These are phyloP conservation scores for Oxyteleia sp. DNA, from an alignment of 2,888 invertebrate genomes.

Conservation along the genomic window DNA sequence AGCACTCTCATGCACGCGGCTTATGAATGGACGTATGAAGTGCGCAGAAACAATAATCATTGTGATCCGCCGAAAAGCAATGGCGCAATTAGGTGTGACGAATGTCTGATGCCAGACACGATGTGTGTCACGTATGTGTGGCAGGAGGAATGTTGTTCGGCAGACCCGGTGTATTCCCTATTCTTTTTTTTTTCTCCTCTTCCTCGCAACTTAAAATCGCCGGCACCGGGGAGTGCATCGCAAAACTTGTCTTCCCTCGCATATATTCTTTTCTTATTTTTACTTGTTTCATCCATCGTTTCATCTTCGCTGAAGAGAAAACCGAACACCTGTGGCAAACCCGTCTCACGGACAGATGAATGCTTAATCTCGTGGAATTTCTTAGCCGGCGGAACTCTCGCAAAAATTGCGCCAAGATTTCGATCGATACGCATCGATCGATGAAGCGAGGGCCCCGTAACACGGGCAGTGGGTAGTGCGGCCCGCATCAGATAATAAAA, in stretches of 20 bases:
- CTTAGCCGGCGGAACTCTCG: slow-evolving; percentile 51
- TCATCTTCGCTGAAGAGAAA: slow-evolving; percentile 62
- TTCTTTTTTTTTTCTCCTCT: slow-evolving; percentile 38
- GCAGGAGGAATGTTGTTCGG: slow-evolving; percentile 30
- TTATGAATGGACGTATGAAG: no score
- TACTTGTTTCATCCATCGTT: slow-evolving; percentile 65
- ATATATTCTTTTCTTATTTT: slow-evolving; percentile 63
- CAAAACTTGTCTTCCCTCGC: slow-evolving; percentile 72
- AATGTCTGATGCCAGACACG: slow-evolving; percentile 44
- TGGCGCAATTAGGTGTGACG: slow-evolving; percentile 60
- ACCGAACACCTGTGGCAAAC: slow-evolving; percentile 73
- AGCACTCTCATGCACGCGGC: no score
- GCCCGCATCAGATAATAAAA: slow-evolving; percentile 73
- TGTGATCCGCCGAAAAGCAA: no score
- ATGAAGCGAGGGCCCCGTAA: slow-evolving; percentile 58
- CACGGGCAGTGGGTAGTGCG: slow-evolving; percentile 69
- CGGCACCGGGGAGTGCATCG: slow-evolving; percentile 50
- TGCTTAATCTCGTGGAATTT: slow-evolving; percentile 74
- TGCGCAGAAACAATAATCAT: no score
- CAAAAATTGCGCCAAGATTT: slow-evolving; percentile 67
- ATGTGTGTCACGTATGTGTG: slow-evolving; percentile 49
- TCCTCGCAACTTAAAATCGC: slow-evolving; percentile 63
- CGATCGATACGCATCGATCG: slow-evolving; percentile 73
- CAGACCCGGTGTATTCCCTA: slow-evolving; percentile 17
- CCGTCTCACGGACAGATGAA: slow-evolving; percentile 71